A percentile compares a stretch with the other conserved stretches of the same genome.
Conservation (phyloP, 2,797 vertebrate genomes). For the Sebastiscus tertius region DNA sequence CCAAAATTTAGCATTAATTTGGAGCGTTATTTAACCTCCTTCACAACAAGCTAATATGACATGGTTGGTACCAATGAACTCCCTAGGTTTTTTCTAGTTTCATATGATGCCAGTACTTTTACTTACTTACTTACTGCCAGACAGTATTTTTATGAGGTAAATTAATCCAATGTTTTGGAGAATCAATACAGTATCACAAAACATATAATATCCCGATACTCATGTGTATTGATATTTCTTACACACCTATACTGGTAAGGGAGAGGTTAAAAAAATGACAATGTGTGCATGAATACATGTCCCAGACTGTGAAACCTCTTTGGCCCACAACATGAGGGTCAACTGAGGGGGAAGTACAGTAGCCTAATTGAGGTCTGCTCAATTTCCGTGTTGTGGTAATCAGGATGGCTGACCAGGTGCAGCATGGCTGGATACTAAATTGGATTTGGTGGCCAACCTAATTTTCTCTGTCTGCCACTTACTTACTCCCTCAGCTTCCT, state of each 20-base stretch:
- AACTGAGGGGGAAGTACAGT: slow-evolving; percentile 9
- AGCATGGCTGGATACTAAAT: slow-evolving; percentile 64
- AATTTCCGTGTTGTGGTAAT: slow-evolving; percentile 4
- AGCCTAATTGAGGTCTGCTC: slow-evolving; percentile 35
- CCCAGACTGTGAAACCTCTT: slow-evolving; percentile 1
- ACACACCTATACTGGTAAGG: background rate
- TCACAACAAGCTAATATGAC: accelerated
- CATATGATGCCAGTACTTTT: no score
- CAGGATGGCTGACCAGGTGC: slow-evolving; percentile 49
- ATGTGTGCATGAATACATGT: background rate
- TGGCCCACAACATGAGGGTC: slow-evolving; percentile 9
- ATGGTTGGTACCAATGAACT: no score
- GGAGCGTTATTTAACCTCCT: no score
- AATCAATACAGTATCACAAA: no score
- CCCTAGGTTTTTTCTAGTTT: no score
- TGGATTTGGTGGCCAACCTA: slow-evolving; percentile 57
- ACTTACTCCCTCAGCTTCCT: background rate
- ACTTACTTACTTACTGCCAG: no score
- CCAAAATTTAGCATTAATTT: no score
- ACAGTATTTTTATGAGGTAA: no score
- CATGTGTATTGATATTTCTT: no score
- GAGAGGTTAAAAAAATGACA: background rate
- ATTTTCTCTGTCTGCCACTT: slow-evolving; percentile 29
- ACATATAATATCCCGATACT: no score
- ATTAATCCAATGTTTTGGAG: no score